Percentiles rank a stretch among this genome's conserved stretches.
Conservation (phyloP, 2,113 vertebrate species). For the Procapra przewalskii region DNA sequence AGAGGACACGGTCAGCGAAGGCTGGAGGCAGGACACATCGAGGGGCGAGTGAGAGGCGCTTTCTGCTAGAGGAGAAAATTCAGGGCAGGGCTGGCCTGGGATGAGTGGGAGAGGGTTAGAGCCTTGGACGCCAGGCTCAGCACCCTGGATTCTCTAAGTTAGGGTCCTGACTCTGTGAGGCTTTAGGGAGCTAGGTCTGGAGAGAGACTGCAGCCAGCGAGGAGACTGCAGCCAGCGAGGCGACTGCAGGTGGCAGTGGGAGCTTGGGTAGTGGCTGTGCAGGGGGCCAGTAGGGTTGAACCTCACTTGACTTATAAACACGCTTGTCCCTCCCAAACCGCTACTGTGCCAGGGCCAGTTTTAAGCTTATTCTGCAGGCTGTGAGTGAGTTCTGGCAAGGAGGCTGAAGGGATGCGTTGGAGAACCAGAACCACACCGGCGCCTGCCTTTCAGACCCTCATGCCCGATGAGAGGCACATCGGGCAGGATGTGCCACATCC, state of each 20-base stretch:
- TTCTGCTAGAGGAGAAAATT: background rate
- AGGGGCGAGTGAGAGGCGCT: background rate
- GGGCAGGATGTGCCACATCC: background rate
- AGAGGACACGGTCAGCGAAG: too few species aligned
- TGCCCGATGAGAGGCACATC: accelerated
- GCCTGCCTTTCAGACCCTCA: background rate
- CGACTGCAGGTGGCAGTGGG: background rate
- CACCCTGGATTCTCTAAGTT: background rate
- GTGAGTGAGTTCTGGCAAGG: background rate
- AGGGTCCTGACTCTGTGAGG: background rate
- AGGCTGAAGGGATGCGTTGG: background rate
- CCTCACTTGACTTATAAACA: background rate
- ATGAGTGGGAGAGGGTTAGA: background rate
- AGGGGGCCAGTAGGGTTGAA: accelerated
- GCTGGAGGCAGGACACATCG: background rate
- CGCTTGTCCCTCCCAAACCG: background rate
- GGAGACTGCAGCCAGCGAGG: background rate
- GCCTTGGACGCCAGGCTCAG: background rate
- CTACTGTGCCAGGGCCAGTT: background rate
- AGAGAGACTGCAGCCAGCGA: background rate
- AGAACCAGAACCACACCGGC: background rate
- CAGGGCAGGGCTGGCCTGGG: background rate
- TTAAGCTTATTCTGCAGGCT: background rate
- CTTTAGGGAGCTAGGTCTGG: background rate
- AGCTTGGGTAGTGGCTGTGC: background rate